Base-by-base conservation (phyloP, 2,797 vertebrate genomes). In the Octomys mimax region DNA sequence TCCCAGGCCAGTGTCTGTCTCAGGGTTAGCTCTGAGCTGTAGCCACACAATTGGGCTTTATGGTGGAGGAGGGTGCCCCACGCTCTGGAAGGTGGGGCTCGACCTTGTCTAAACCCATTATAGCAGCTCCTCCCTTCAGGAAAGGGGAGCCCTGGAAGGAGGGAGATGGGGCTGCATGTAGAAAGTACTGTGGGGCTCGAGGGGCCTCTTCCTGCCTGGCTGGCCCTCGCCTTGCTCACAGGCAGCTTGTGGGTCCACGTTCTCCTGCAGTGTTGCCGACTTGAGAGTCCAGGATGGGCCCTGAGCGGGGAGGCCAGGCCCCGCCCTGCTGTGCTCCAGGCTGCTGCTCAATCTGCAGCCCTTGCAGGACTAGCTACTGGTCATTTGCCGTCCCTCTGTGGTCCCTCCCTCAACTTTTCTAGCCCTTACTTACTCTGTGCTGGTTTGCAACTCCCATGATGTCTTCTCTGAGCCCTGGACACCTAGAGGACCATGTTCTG, bases 61-160 rank as follows among this genome's bases (percentile, higher is more conserved):
- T 95, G 90, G 84, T 1, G 16, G 49, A 86, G 80, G 80, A 96
- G 68, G 87, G 95, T 78, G 79, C 36, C 22, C 77, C 31, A 88
- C 0, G 24, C 94, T 89, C 84, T 92, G 91, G 77, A 92, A 96
- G 96, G 87, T 95, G 95, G 89, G 84, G 93, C 94, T 89, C 68
- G 5, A 89, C 85, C 89, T 83, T 95, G 96, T 91, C 33, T 96
- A 94, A 96, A 95, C 95, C 95, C 93, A 95, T 57, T 75, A 78
- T 87, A 91, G 87, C 88, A 77, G 95, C 89, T 81, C 71, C 28
- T 19, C 39, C 80, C 95, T 91, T 88, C 75, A 93, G 96, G 91
- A 89, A 96, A 96, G 79, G 95, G 96, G 92, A 95, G 93, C 95
- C 96, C 95, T 97, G 94, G 92, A 94, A 88, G 13, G 18, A 52